phyloP scores from a whole-genome alignment of 2,113 vertebrate species.

The Campylomormyrus numenius region DNA sequence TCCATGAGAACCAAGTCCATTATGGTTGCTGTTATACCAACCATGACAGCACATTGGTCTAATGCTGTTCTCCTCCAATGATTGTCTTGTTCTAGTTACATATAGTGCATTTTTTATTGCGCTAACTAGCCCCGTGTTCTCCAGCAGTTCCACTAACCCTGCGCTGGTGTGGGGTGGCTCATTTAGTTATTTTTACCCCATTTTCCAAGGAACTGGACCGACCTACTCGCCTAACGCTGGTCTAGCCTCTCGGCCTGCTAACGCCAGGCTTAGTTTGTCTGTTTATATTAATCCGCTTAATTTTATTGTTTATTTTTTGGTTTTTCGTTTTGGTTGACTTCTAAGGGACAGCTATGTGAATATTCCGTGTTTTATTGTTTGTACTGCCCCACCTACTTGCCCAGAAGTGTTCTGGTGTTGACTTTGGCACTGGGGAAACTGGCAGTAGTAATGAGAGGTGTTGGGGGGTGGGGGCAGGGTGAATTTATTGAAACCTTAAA shows the following conservation, averaged over 20 bases:
- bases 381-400: background rate
- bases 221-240: background rate
- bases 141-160: background rate
- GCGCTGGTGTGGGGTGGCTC: background rate
- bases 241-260: background rate
- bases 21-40: conserved; percentile 24
- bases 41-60: background rate
- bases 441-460: background rate
- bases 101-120: background rate
- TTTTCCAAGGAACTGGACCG: background rate
- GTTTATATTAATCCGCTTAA: background rate
- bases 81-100: background rate
- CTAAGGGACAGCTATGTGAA: background rate
- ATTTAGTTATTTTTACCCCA: background rate
- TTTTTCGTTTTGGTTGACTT: background rate
- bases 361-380: background rate
- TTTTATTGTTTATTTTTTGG: background rate
- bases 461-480: background rate
- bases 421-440: background rate
- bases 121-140: too few species aligned
- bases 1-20: background rate
- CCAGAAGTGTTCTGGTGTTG: background rate
- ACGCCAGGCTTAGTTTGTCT: background rate
- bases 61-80: background rate
- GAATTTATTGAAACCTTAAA: background rate